A percentile compares a stretch with the other conserved stretches of the same genome.
Evolutionary conservation across 2,797 vertebrate genomes (phyloP).

Genomic region (Eidolon dupreanum): DNA sequence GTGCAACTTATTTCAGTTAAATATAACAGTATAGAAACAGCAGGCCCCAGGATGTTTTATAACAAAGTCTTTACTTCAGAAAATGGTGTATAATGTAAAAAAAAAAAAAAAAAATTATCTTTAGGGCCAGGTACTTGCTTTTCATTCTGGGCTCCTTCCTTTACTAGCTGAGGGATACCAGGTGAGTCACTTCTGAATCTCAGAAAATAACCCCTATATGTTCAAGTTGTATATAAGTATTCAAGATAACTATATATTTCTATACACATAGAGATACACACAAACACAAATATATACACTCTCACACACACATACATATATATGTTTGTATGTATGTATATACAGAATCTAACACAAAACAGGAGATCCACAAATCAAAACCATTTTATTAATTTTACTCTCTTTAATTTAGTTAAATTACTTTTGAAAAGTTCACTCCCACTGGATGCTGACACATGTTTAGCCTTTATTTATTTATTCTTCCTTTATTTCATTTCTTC

Average conservation of each 20-base stretch:
- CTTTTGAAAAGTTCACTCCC: conserved; percentile 19
- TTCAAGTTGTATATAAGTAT: not conserved
- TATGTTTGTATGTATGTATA: not conserved
- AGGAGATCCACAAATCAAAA: not conserved
- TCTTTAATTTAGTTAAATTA: not conserved
- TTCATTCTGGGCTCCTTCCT: not conserved
- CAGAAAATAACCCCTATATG: not conserved
- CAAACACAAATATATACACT: not conserved
- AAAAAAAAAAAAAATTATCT: not conserved
- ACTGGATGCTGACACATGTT: not conserved
- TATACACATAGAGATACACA: no score
- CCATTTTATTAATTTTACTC: not conserved
- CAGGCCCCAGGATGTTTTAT: not conserved
- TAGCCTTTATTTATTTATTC: not conserved
- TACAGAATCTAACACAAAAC: not conserved
- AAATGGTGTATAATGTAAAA: not conserved
- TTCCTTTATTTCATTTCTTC: conserved; percentile 22
- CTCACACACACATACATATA: not conserved
- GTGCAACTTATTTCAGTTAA: not conserved
- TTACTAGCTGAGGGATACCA: not conserved
- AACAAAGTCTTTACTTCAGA: not conserved
- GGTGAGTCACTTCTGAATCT: not conserved
- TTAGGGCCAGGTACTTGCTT: not conserved
- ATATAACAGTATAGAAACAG: conserved; percentile 16
- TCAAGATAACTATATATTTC: not conserved